Evolutionary conservation across 2,113 vertebrate species (phyloP), one percentile per base, ranked within the genome.

Genomic region (Morone saxatilis): DNA sequence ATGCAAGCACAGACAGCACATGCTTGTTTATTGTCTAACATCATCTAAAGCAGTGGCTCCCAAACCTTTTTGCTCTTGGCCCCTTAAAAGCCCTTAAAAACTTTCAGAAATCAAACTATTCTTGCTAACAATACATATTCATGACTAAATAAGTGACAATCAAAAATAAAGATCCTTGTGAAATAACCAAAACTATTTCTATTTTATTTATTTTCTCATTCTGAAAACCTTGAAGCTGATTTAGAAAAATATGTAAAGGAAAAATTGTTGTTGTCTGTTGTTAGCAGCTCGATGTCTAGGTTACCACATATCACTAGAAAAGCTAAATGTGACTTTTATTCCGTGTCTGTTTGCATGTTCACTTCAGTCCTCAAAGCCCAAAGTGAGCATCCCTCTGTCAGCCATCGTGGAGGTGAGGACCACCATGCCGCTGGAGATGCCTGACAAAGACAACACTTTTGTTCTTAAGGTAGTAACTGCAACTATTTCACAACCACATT

Each of bases 381-480:
- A 98, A 93, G 97, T 99, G 84, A 97, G 97, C 94, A 96, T 99
- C 91, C 98, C 98, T 0, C 96, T 99, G 38, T 97, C 98, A 0
- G 97, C 98, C 83, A 98, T 99, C 61, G 96, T 98, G 19, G 98
- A 99, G 94, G 98, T 99, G 71, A 96, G 98, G 85, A 99, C 98
- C 85, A 99, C 98, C 66, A 99, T 99, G 97, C 98, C 98, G 0
- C 92, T 99, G 93, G 98, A 99, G 94, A 99, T 99, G 98, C 98
- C 98, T 0, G 98, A 99, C 94, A 99, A 97, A 80, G 98, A 99
- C 95, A 99, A 99, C 94, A 99, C 98, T 0, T 99, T 99, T 0
- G 98, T 99, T 78, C 96, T 99, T 0, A 99, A 99, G 97, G 98
- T 99, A 94, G 40, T 36, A 16, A 47, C 38, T 22, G 41, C 22